phyloP scores from a whole-genome alignment of 2,888 invertebrate species.

The Oconnorella tubifera region DNA sequence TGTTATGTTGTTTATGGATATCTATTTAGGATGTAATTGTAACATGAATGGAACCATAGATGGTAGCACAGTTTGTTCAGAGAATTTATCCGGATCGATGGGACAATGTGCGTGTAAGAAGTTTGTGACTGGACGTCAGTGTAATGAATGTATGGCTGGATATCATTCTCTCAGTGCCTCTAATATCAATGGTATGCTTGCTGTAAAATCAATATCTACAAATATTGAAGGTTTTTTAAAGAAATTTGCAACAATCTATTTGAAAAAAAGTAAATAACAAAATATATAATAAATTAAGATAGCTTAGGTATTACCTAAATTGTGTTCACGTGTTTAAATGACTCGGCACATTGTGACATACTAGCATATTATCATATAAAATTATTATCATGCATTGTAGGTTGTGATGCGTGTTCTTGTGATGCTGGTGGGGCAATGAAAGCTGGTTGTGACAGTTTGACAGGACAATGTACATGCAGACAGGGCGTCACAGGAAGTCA shows the following conservation, averaged over 20 bases:
- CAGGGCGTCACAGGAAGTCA: constrained; percentile 27
- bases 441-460: constrained; percentile 36
- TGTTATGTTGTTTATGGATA: no score
- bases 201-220: no score
- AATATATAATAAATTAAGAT: no score
- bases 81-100: not conserved
- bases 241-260: no score
- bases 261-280: no score
- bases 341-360: no score
- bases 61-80: constrained; percentile 34
- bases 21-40: constrained; percentile 43
- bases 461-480: constrained; percentile 40
- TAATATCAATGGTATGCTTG: constrained; percentile 37
- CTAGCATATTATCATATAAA: no score
- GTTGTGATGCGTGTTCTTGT: constrained; percentile 41
- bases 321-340: no score
- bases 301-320: no score
- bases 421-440: constrained; percentile 37
- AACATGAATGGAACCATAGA: constrained; percentile 39
- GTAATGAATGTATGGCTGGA: constrained; percentile 40
- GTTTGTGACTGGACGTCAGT: constrained; percentile 36
- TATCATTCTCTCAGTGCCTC: constrained; percentile 38
- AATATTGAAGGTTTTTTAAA: no score
- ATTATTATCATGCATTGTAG: constrained; percentile 30
- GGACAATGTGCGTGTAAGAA: constrained; percentile 45